These are phyloP conservation scores for Drosophila fuyamai DNA, from an alignment of 1,140 invertebrate genomes.

Conservation along the genomic window DNA sequence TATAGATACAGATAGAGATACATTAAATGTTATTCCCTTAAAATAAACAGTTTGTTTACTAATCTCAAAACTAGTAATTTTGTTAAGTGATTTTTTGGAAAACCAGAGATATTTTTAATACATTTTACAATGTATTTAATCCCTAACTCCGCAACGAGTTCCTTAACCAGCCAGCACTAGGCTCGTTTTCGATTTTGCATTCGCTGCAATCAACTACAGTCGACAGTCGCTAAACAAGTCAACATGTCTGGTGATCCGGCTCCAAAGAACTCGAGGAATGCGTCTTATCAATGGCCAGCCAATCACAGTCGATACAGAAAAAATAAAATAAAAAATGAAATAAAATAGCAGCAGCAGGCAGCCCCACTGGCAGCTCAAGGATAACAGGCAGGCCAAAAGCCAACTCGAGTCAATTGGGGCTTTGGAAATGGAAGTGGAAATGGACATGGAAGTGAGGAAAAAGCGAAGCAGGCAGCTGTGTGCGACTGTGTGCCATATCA, in stretches of 20 bases:
- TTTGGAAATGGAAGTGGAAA: background rate
- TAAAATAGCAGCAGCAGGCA: constrained; percentile 8
- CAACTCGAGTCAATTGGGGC: constrained; percentile 21
- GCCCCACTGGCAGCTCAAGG: constrained; percentile 50
- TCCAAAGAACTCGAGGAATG: constrained; percentile 48
- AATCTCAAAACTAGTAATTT: too few relatives aligned
- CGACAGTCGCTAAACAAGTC: constrained; percentile 46
- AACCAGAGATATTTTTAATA: too few relatives aligned
- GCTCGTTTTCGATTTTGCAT: constrained; percentile 19
- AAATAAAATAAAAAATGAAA: background rate
- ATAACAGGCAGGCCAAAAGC: constrained; percentile 26
- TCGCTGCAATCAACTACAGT: constrained; percentile 30
- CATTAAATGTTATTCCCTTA: too few relatives aligned
- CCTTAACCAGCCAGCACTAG: constrained; percentile 3
- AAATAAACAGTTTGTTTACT: too few relatives aligned
- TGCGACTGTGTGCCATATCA: constrained; percentile 8
- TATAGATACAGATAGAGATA: too few relatives aligned
- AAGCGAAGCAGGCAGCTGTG: constrained; percentile 18
- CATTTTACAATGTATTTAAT: background rate
- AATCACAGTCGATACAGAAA: constrained; percentile 27
- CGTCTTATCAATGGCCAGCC: constrained; percentile 50
- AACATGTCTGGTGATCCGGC: constrained; percentile 27
- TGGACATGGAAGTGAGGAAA: background rate
- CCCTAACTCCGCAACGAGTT: background rate
- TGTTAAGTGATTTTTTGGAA: too few relatives aligned